Base-by-base conservation (phyloP, 2,888 invertebrate species). In the Diploptera punctata region DNA sequence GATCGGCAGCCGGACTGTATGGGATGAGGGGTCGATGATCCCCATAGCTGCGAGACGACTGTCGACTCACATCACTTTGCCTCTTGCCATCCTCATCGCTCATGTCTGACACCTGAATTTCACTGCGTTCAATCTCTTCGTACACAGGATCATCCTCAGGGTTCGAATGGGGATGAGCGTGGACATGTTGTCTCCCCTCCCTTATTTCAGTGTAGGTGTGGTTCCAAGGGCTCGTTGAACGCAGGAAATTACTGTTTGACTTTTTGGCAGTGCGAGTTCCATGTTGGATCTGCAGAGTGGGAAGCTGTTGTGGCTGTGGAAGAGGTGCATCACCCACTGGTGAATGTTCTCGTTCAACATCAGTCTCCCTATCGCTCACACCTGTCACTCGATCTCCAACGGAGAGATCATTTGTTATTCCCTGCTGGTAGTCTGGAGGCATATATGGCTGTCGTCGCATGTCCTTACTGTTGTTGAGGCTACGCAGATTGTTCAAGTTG, bases 1-100 rank as follows among this genome's bases (percentile, higher is more conserved):
- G 74, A 49, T 78, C 78, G 44, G 78, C 75, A 18, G 87, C 91
- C 13, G 91, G 91, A 78, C 91, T 91, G 81, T 91, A 91, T 0
- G 92, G 91, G 76, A 93, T 93, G 77, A 93, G 83, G n/a, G 93
- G 93, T 49, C 93, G 87, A 79, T 92, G 92, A 80, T 93, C 93
- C 16, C 92, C 92, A 82, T 93, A 93, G 78, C 92, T 92, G 77
- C 92, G 89, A 43, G 92, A 92, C 9, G 86, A 89, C 79, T 89
- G 90, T 68, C 89, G 84, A 75, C 91, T 91, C 86, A 89, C 88
- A 81, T 90, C 90, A 79, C 91, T 90, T 80, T 91, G 91, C 68
- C 92, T 84, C 78, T 90, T 88, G 65, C 89, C 90, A 78, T 93
- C 93, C 79, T 93, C 93, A 79, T 93, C 93, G 54, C 92, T 92